These are phyloP conservation scores for Odocoileus virginianus DNA, from an alignment of 2,113 vertebrate genomes.

Conservation along the genomic window DNA sequence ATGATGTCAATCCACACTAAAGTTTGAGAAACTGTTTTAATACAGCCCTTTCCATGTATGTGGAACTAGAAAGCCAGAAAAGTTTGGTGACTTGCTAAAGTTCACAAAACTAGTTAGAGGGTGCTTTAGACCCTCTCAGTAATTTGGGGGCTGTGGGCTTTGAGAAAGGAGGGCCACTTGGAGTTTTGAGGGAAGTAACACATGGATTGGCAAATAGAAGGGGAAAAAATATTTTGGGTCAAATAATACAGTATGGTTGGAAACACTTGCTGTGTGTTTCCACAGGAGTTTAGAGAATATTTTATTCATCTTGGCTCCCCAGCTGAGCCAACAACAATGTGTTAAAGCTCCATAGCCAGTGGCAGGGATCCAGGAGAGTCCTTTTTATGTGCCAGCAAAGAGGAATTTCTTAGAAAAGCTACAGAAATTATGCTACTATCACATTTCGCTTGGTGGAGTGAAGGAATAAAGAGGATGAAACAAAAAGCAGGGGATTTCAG, in stretches of 20 bases:
- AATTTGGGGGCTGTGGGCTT: background rate
- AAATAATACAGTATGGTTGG: slow-evolving; percentile 73
- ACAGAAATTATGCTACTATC: slow-evolving; percentile 66
- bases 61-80: background rate
- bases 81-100: slow-evolving; percentile 21
- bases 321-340: slow-evolving; percentile 72
- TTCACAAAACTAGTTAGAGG: background rate
- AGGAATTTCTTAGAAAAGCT: slow-evolving; percentile 75
- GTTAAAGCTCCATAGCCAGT: slow-evolving; percentile 66
- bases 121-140: slow-evolving; percentile 9
- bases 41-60: background rate
- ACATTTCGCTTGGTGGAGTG: slow-evolving; percentile 47
- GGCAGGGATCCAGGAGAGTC: slow-evolving; percentile 66
- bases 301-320: slow-evolving; percentile 72
- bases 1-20: background rate
- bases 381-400: slow-evolving; percentile 63
- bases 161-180: slow-evolving; percentile 38
- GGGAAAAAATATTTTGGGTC: slow-evolving; percentile 66
- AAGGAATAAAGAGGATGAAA: slow-evolving; percentile 32
- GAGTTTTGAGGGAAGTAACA: slow-evolving; percentile 57
- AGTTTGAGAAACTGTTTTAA: slow-evolving; percentile 11
- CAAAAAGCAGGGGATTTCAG: slow-evolving; percentile 2
- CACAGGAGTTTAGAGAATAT: slow-evolving; percentile 71
- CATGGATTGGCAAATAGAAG: slow-evolving; percentile 50
- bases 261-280: slow-evolving; percentile 72